Evolutionary conservation across 2,797 vertebrate genomes (phyloP), one percentile per base, ranked within the genome.

Genomic region (Centropyge bicolor): DNA sequence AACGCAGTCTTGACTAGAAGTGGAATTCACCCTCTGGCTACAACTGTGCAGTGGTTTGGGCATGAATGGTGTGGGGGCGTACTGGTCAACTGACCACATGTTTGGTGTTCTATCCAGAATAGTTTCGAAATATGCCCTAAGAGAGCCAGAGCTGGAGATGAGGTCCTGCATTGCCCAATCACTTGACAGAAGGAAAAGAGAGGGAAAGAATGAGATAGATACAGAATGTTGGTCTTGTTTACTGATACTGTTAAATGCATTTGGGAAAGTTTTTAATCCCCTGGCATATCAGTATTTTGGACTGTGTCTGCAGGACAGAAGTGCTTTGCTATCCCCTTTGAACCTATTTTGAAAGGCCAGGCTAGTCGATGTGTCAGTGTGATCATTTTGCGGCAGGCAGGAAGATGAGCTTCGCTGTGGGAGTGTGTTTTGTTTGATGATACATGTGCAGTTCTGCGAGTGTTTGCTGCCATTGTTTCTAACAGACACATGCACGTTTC

Each of bases 1-100:
- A 43, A 76, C 61, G 74, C 27, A 68, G 68, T 52, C 69, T 83
- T 66, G 12, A 70, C 54, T 70, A 71, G 61, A 85, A 74, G 66
- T 86, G 78, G 88, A 91, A 89, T 85, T 83, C 70, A 73, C 68
- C 86, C 83, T 86, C 65, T 86, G 85, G 87, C 83, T 83, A 67
- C 77, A 89, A 81, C 78, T 60, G 60, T 72, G 24, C 67, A 66
- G 86, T 80, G 85, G 88, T 91, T 90, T 90, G 70, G 86, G 82
- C 73, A 86, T 91, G 86, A 89, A 86, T 87, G 74, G 72, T 81
- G 81, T 70, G 77, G 79, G 85, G 85, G 88, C 13, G 82, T 79
- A 61, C 72, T 86, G 86, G 92, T 88, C 81, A 90, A 87, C 82
- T 84, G 89, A 91, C 89, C 86, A 85, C 90, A 91, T 90, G 89